Conservation (phyloP, 2,888 invertebrate species). For the Pinctada fucata region DNA sequence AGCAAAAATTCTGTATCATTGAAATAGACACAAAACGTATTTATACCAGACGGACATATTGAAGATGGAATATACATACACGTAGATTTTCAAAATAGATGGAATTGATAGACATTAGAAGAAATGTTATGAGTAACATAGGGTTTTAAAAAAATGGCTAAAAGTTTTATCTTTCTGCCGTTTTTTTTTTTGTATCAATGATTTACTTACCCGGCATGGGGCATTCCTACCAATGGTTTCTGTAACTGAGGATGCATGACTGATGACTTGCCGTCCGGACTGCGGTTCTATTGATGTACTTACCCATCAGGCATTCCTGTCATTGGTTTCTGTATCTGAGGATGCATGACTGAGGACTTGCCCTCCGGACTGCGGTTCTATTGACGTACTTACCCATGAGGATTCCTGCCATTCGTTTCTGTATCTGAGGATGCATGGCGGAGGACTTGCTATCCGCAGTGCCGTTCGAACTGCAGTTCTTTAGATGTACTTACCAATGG, state of each 20-base stretch:
- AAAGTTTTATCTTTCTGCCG: too few relatives aligned
- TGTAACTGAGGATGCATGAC: conserved; percentile 74
- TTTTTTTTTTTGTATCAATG: too few relatives aligned
- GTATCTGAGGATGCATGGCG: conserved; percentile 74
- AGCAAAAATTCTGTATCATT: too few relatives aligned
- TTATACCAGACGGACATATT: too few relatives aligned
- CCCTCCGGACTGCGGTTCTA: conserved; percentile 68
- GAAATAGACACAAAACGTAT: too few relatives aligned
- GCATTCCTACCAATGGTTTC: conserved; percentile 72
- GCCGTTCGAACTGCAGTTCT: conserved; percentile 66
- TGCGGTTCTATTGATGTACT: conserved; percentile 75
- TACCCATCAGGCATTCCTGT: conserved; percentile 71
- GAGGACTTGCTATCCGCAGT: conserved; percentile 44
- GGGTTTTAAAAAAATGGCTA: too few relatives aligned
- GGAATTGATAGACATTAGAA: too few relatives aligned
- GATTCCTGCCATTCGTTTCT: conserved; percentile 72
- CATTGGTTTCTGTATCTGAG: conserved; percentile 73
- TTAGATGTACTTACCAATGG: conserved; percentile 75
- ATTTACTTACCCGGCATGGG: conserved; percentile 64
- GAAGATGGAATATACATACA: too few relatives aligned
- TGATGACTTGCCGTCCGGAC: conserved; percentile 59
- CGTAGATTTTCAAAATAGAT: too few relatives aligned
- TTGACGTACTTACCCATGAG: conserved; percentile 74
- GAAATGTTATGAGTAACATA: too few relatives aligned
- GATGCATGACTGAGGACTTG: conserved; percentile 70